A percentile compares a stretch with the other conserved stretches of the same genome.
phyloP scores from a whole-genome alignment of 1,140 invertebrate species.

The Cyphomyrmex costatus region DNA sequence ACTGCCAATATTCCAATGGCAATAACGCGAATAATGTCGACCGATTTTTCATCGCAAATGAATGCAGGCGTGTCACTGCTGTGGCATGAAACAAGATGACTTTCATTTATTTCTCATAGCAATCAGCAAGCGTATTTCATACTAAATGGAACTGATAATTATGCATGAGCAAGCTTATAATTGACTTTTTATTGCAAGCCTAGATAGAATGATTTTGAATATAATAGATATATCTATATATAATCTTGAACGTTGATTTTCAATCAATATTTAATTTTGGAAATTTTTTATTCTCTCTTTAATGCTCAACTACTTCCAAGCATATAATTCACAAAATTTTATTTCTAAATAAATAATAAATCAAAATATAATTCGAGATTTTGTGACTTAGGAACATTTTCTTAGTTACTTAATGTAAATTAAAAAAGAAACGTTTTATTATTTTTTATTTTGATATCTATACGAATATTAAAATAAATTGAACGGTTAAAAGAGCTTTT shows the following conservation, averaged over 20 bases:
- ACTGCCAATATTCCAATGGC: slow-evolving; percentile 55
- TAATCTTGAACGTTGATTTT: not conserved
- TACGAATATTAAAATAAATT: not conserved
- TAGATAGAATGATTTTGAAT: slow-evolving; percentile 4
- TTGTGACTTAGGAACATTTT: not conserved
- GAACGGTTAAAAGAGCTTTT: not conserved
- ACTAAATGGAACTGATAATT: slow-evolving; percentile 43
- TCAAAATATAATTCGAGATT: not conserved
- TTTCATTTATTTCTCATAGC: slow-evolving; percentile 26
- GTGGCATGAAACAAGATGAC: slow-evolving; percentile 28
- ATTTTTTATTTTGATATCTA: not conserved
- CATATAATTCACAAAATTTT: not conserved
- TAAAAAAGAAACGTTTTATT: not conserved
- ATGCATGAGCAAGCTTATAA: not conserved
- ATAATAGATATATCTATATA: not conserved
- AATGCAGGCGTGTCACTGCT: slow-evolving; percentile 14
- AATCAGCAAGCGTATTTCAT: slow-evolving; percentile 27
- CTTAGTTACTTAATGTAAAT: not conserved
- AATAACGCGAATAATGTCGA: slow-evolving; percentile 61
- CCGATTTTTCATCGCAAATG: slow-evolving; percentile 42
- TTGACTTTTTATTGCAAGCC: not conserved
- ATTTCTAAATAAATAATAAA: not conserved
- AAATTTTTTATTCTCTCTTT: not conserved
- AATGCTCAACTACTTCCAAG: not conserved
- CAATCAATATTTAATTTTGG: not conserved